Evolutionary conservation across 1,140 invertebrate species (phyloP), one percentile per base, ranked within the genome.

Genomic region (Daktulosphaira vitifoliae): DNA sequence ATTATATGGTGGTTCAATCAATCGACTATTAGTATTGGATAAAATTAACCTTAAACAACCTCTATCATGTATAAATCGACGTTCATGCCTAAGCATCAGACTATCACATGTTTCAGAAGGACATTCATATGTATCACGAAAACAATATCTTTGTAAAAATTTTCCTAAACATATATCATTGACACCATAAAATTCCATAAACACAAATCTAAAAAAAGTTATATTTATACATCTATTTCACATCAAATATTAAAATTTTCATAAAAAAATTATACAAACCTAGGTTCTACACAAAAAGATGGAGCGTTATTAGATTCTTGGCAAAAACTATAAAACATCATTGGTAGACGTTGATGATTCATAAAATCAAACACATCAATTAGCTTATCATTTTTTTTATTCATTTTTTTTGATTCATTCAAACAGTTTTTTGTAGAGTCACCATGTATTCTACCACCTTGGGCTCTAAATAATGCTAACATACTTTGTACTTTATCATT

Each of bases 111-210:
- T 76, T 68, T 81, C 76, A 0, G 87, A 89, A 0, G 88, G 88
- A 73, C 96, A 98, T 29, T 82, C 82, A 72, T 92, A 94, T 1
- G 86, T 82, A 15, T 81, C 78, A 67, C 86, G 82, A 72, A 95
- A 90, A 75, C 94, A 98, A 73, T 95, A 96, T 51, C 87, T 81
- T 74, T 96, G 90, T 2, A 99, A 77, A 75, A 98, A 99, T 67
- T 85, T 86, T 42, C 95, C 96, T 4, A 99, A 74, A 3, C 94
- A 88, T 66, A 98, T 96, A 74, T 99, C 96, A 71, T 95, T 91
- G 16, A 83, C 79, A 0, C 91, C 92, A 75, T 98, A 98, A 74
- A 96, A 89, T 68, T 95, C 89, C 90, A 98, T 98, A 51, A 85
- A 85, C 0, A 94, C 84, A 18, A 93, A 82, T 84, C 87, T 87